phyloP scores from a whole-genome alignment of 2,113 vertebrate species.

The Amia ocellicauda region DNA sequence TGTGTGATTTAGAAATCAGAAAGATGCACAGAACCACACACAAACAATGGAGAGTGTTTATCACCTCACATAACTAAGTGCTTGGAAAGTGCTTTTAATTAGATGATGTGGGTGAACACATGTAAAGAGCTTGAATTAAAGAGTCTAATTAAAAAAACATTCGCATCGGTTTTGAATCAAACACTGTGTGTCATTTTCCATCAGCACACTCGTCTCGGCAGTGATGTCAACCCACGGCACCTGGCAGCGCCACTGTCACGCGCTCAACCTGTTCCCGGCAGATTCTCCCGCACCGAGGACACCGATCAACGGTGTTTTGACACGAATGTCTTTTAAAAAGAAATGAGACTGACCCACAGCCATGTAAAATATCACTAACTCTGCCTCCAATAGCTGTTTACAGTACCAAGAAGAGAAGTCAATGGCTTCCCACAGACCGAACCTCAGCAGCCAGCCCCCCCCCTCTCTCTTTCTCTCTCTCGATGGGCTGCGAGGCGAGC shows the following conservation, averaged over 20 bases:
- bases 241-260: constrained; percentile 42
- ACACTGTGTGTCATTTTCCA: constrained; percentile 1
- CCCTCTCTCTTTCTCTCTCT: constrained; percentile 12
- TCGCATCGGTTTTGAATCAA: background rate
- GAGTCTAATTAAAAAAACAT: too few relatives aligned
- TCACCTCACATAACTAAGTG: too few relatives aligned
- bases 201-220: background rate
- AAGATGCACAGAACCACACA: constrained; percentile 4
- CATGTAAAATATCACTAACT: constrained; percentile 46
- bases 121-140: too few relatives aligned
- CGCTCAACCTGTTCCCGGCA: constrained; percentile 47
- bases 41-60: background rate
- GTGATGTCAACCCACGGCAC: constrained; percentile 4
- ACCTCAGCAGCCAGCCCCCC: constrained; percentile 3
- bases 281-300: constrained; percentile 35
- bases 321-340: constrained; percentile 49
- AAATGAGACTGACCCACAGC: constrained; percentile 49
- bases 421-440: constrained; percentile 14
- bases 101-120: too few relatives aligned
- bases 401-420: constrained; percentile 42
- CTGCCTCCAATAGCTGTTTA: constrained; percentile 47
- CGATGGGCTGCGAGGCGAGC: constrained; percentile 34
- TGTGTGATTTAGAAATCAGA: too few relatives aligned
- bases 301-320: constrained; percentile 59
- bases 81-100: too few relatives aligned